Percentiles rank a stretch among this genome's conserved stretches.
Conservation (phyloP, 2,797 vertebrate species). For the Sebastes diaconus region DNA sequence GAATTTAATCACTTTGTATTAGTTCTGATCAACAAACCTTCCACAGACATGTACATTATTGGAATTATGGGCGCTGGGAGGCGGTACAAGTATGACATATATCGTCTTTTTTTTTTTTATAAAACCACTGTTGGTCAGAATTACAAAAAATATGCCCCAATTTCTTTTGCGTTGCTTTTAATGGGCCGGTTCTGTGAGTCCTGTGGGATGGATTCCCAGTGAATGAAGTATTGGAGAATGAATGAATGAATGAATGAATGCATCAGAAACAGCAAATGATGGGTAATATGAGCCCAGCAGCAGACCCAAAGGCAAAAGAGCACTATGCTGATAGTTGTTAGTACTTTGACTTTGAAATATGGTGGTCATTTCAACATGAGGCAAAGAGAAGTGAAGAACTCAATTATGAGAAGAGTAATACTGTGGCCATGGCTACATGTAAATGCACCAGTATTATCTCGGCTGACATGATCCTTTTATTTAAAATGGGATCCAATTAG, state of each 20-base stretch:
- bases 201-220: background rate
- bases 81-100: background rate
- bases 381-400: background rate
- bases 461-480: background rate
- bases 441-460: background rate
- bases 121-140: background rate
- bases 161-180: background rate
- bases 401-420: background rate
- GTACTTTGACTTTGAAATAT: constrained; percentile 14
- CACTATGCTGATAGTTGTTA: background rate
- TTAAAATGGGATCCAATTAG: background rate
- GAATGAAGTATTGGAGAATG: background rate
- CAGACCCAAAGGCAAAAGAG: background rate
- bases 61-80: background rate
- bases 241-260: background rate
- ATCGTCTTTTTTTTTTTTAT: background rate
- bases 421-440: background rate
- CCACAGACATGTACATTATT: background rate
- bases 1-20: background rate
- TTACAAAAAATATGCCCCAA: background rate
- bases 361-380: background rate
- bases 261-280: background rate
- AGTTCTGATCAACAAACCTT: background rate
- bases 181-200: too few species aligned
- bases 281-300: background rate